Base-by-base conservation (phyloP, 2,113 vertebrate genomes). In the Panurus biarmicus region DNA sequence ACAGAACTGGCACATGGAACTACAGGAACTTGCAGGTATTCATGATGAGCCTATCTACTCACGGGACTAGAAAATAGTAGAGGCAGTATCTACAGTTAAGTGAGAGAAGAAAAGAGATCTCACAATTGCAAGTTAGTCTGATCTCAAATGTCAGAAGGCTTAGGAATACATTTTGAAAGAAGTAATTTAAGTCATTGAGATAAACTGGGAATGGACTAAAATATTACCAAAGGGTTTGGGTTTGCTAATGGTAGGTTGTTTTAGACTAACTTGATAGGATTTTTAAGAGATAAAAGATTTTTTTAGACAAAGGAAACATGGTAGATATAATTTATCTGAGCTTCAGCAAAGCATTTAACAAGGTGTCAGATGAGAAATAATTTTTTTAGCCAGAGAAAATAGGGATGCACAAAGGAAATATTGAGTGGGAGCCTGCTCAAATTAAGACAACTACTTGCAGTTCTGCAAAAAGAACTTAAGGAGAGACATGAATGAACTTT, bases 331-430 rank as follows among this genome's bases (percentile, higher is more conserved):
- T 95, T 91, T 89, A 85, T 83, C 78, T 79, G 74, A 70, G 93
- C 58, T 95, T 76, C 90, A 79, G n/a, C 53, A 95, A 89, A 76
- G 74, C 78, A 91, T 95, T 96, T 95, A 95, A 79, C 83, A 89
- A 93, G 36, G 50, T 5, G 3, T 71, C 87, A 91, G 66, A 81
- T 58, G 90, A 88, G 93, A 95, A 95, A 91, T 87, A 3, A 29
- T 85, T 82, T 89, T 86, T 93, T 87, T 50, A 93, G 71, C 25
- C 33, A 60, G 58, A 85, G 70, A 95, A 95, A 94, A 93, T 62
- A 91, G 54, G 42, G 29, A 85, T 57, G 38, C 85, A 54, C 10
- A 12, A 45, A 76, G 78, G 73, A 94, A 85, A 56, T n/a, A 11
- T 28, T 93, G 62, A 62, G 66, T 62, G 62, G 62, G 54, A 90